Evolutionary conservation across 2,888 invertebrate genomes (phyloP).

Genomic region (Anoplius nigerrimus): DNA sequence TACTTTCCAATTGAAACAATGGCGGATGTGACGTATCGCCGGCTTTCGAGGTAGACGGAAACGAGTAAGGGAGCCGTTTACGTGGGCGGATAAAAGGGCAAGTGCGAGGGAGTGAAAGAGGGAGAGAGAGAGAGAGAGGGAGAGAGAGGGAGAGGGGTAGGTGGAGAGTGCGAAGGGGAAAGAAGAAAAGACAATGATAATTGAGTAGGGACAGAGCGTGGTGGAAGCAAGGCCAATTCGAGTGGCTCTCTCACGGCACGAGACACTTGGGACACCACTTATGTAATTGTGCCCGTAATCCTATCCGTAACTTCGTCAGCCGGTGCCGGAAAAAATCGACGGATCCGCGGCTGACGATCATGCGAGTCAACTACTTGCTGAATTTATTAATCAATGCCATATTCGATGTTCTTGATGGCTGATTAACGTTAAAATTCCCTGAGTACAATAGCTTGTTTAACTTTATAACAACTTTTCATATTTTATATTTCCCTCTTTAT

Average conservation of each 20-base stretch:
- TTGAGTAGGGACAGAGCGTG: too few species aligned
- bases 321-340: constrained; percentile 31
- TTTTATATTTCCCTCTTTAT: too few species aligned
- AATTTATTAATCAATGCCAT: too few species aligned
- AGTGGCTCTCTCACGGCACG: constrained; percentile 49
- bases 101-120: not conserved
- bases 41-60: constrained; percentile 24
- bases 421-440: too few species aligned
- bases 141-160: constrained; percentile 6
- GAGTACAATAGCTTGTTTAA: too few species aligned
- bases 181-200: not conserved
- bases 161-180: constrained; percentile 1
- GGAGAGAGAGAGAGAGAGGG: constrained; percentile 21
- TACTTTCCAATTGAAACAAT: constrained; percentile 32
- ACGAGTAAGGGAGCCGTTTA: not conserved
- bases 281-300: constrained; percentile 56
- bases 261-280: constrained; percentile 49
- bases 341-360: too few species aligned
- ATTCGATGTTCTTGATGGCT: too few species aligned
- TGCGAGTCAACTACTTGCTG: too few species aligned
- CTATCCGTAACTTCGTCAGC: constrained; percentile 47
- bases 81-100: not conserved
- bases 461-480: too few species aligned
- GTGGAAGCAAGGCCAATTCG: constrained; percentile 32
- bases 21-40: constrained; percentile 46